Evolutionary conservation across 1,140 invertebrate genomes (phyloP).

Genomic region (Drosophila tropicalis): DNA sequence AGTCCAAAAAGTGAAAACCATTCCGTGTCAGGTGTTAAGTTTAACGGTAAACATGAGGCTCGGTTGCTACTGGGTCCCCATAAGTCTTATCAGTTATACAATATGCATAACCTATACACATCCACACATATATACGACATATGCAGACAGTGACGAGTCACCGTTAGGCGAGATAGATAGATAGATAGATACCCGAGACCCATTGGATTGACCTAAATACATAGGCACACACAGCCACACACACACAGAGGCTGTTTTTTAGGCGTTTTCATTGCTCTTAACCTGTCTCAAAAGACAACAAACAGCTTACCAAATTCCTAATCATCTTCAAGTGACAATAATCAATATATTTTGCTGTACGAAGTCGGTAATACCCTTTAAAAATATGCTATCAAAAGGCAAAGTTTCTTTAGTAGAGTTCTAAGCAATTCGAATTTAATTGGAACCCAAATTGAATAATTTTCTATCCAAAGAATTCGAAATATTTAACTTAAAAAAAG

Average conservation of each 20-base stretch:
- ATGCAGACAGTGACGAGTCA: slow-evolving; percentile 1
- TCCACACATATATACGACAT: slow-evolving; percentile 13
- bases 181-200: slow-evolving; percentile 8
- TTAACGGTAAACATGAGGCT: slow-evolving; percentile 72
- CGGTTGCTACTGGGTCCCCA: slow-evolving; percentile 23
- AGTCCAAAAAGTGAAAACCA: slow-evolving; percentile 70
- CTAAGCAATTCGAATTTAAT: too few species aligned
- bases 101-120: slow-evolving; percentile 23
- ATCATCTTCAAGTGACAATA: neutral
- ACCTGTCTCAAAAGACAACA: slow-evolving; percentile 41
- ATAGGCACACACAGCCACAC: neutral
- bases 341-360: neutral
- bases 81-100: slow-evolving; percentile 70
- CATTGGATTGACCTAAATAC: slow-evolving; percentile 56
- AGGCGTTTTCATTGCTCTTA: slow-evolving; percentile 38
- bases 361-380: neutral
- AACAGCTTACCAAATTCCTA: neutral
- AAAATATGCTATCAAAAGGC: too few species aligned
- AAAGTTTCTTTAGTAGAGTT: too few species aligned
- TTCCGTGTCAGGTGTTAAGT: slow-evolving; percentile 64
- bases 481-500: too few species aligned
- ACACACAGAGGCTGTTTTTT: neutral
- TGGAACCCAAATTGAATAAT: too few species aligned
- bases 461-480: too few species aligned
- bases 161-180: slow-evolving; percentile 1